Conservation (phyloP, 2,888 invertebrate genomes). For the Didymodactylos carnosus region DNA sequence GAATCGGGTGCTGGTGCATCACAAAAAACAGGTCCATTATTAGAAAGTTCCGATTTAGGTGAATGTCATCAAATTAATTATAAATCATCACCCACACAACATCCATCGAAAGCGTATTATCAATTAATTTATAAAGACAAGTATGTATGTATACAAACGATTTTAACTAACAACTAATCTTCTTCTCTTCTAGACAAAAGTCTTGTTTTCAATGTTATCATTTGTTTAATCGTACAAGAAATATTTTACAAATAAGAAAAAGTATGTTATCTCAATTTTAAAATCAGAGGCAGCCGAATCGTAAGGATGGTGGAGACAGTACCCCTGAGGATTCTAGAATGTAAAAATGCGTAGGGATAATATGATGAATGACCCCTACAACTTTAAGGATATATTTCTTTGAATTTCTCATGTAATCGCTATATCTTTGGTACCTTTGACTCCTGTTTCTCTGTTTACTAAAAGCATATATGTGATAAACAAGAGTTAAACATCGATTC, state of each 20-base stretch:
- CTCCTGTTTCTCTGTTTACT: no score
- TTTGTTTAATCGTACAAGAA: constrained; percentile 10
- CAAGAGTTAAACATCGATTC: no score
- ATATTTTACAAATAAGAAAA: background rate
- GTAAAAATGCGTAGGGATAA: no score
- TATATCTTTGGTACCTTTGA: no score
- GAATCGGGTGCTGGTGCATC: constrained; percentile 14
- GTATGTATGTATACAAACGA: background rate
- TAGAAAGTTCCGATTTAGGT: background rate
- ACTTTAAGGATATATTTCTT: no score
- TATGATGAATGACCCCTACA: no score
- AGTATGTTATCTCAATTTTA: background rate
- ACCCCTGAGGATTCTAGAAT: no score
- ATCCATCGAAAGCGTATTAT: constrained; percentile 7
- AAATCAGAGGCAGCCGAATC: no score
- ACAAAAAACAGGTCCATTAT: background rate
- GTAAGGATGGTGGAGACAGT: no score
- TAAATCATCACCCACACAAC: constrained; percentile 1
- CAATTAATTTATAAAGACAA: constrained; percentile 7
- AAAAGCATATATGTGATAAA: no score
- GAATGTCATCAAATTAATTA: background rate
- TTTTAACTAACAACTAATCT: background rate
- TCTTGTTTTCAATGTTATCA: constrained; percentile 12
- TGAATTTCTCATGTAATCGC: no score
- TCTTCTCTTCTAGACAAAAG: background rate